These are phyloP conservation scores for Camelus bactrianus DNA, from an alignment of 2,113 vertebrate genomes.

Conservation along the genomic window DNA sequence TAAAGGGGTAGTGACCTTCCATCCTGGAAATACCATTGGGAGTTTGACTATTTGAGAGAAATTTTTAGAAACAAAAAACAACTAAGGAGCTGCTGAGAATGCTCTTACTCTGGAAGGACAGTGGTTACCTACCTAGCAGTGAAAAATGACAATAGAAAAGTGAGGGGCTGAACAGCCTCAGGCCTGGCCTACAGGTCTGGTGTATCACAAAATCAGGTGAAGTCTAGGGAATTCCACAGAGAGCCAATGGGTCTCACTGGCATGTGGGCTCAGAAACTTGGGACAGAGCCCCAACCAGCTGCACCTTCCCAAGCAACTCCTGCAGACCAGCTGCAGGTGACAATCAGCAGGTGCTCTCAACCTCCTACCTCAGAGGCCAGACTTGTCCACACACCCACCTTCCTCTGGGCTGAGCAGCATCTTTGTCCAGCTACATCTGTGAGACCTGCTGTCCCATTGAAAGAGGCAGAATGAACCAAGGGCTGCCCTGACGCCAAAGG, in stretches of 20 bases:
- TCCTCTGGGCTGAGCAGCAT: not conserved
- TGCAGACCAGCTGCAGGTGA: not conserved
- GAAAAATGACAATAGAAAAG: not conserved
- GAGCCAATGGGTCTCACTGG: not conserved
- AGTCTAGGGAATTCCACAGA: not conserved
- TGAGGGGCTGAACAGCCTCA: not conserved
- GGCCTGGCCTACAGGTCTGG: not conserved
- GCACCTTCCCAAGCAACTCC: not conserved
- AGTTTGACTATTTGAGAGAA: not conserved
- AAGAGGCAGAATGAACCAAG: not conserved
- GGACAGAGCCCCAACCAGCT: not conserved
- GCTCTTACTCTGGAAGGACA: not conserved
- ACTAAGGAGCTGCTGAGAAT: not conserved
- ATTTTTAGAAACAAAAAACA: not conserved
- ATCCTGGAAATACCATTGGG: not conserved
- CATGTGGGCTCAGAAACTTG: not conserved
- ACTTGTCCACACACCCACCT: not conserved
- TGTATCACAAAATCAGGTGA: not conserved
- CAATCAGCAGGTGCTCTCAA: accelerated
- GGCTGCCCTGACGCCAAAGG: not conserved
- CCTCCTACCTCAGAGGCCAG: not conserved
- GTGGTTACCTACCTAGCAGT: not conserved
- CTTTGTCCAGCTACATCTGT: not conserved
- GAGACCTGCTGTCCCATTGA: not conserved
- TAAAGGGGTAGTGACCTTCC: not conserved